A percentile compares a stretch with the other conserved stretches of the same genome.
Conservation (phyloP, 2,888 invertebrate species). For the Chymomyza procnemis region DNA sequence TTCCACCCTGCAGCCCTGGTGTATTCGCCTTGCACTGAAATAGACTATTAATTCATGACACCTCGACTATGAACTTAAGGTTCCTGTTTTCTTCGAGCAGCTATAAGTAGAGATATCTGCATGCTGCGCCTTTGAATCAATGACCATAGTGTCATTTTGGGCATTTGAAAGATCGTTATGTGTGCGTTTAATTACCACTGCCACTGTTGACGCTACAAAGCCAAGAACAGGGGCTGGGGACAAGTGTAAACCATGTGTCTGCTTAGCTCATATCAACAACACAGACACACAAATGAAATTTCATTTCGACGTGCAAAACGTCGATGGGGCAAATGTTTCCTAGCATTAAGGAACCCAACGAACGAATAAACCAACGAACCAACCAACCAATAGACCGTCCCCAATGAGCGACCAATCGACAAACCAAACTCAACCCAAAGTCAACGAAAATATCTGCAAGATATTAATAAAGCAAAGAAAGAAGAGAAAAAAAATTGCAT, state of each 20-base stretch:
- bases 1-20: no score
- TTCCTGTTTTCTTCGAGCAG: no score
- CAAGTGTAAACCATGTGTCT: background rate
- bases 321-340: constrained; percentile 61
- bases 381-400: no score
- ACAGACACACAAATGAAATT: constrained; percentile 54
- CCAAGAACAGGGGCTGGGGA: background rate
- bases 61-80: no score
- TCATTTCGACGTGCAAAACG: constrained; percentile 58
- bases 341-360: constrained; percentile 55
- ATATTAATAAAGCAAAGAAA: constrained; percentile 66
- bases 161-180: no score
- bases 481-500: constrained; percentile 49
- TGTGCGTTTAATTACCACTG: no score
- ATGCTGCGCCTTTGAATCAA: no score
- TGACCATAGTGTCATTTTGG: no score
- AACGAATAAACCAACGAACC: constrained; percentile 39
- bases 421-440: constrained; percentile 25
- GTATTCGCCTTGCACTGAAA: no score
- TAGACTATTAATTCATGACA: no score
- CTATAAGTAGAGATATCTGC: no score
- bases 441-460: constrained; percentile 68
- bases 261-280: constrained; percentile 36
- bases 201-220: background rate
- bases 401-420: constrained; percentile 16